Percentiles rank a stretch among this genome's conserved stretches.
Evolutionary conservation across 2,113 vertebrate genomes (phyloP).

Genomic region (Brachyhypopomus gauderio): DNA sequence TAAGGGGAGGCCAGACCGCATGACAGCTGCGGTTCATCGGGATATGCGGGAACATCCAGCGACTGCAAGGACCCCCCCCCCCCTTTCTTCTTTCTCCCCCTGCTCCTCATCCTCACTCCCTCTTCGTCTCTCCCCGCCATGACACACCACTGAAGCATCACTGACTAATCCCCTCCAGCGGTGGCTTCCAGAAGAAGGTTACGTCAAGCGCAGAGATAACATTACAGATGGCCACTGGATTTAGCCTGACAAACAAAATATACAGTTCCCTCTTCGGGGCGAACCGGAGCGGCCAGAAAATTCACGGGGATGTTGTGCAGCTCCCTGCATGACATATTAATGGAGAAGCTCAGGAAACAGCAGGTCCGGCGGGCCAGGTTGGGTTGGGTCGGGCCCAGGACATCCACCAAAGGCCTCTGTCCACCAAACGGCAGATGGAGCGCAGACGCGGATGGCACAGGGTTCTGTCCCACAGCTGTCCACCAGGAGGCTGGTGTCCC

Average conservation of each 20-base stretch:
- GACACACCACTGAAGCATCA: conserved; percentile 25
- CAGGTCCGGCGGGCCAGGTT: conserved; percentile 17
- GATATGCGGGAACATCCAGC: background rate
- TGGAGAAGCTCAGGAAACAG: background rate
- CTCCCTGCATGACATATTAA: conserved; percentile 29
- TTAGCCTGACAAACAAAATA: conserved; percentile 36
- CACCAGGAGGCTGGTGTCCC: conserved; percentile 53
- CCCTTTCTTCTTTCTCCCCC: background rate
- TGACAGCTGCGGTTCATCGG: background rate
- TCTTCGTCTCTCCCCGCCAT: background rate
- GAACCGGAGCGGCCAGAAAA: conserved; percentile 22
- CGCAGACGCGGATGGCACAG: background rate
- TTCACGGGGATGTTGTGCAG: conserved; percentile 35
- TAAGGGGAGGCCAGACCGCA: conserved; percentile 22
- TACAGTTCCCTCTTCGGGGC: conserved; percentile 8
- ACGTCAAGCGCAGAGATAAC: conserved; percentile 44
- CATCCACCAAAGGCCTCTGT: conserved; percentile 41
- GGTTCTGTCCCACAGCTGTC: conserved; percentile 14
- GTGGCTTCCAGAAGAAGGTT: conserved; percentile 32
- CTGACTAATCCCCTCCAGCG: conserved; percentile 34
- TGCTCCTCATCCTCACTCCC: background rate
- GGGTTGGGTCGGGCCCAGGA: background rate
- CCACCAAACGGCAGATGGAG: background rate
- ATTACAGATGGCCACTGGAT: conserved; percentile 43
- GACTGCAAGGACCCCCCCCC: too few species aligned